Percentiles rank a stretch among this genome's conserved stretches.
These are phyloP conservation scores for Sebastes minor DNA, from an alignment of 2,797 vertebrate genomes.

Conservation along the genomic window DNA sequence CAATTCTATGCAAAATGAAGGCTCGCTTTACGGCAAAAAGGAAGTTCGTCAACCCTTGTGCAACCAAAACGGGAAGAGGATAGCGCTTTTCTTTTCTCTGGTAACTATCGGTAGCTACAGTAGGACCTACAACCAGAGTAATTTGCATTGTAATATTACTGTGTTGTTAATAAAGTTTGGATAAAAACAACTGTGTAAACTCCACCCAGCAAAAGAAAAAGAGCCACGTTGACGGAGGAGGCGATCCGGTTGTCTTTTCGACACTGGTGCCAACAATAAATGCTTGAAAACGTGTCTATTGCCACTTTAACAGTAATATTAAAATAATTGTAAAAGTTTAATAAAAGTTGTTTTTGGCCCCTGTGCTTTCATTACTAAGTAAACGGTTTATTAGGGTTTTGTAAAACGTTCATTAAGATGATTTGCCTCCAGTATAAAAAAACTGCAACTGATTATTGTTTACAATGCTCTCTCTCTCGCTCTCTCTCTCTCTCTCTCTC, in stretches of 20 bases:
- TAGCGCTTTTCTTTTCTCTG: not conserved
- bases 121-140: not conserved
- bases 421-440: conserved; percentile 37
- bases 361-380: conserved; percentile 26
- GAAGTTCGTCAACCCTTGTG: not conserved
- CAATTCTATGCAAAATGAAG: not conserved
- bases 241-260: not conserved
- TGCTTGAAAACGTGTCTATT: not conserved
- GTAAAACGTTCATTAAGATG: conserved; percentile 47
- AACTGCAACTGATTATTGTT: conserved; percentile 23
- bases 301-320: not conserved
- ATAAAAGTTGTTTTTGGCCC: conserved; percentile 10
- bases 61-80: not conserved
- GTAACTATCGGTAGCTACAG: not conserved
- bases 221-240: not conserved
- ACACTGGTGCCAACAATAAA: not conserved
- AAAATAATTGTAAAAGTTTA: conserved; percentile 3
- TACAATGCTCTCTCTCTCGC: not conserved
- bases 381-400: conserved; percentile 47
- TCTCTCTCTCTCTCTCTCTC: not conserved
- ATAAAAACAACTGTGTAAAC: not conserved
- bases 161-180: not conserved
- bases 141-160: not conserved
- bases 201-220: not conserved
- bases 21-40: not conserved